Conservation (phyloP, 2,797 vertebrate genomes). For the Esox masquinongy region DNA sequence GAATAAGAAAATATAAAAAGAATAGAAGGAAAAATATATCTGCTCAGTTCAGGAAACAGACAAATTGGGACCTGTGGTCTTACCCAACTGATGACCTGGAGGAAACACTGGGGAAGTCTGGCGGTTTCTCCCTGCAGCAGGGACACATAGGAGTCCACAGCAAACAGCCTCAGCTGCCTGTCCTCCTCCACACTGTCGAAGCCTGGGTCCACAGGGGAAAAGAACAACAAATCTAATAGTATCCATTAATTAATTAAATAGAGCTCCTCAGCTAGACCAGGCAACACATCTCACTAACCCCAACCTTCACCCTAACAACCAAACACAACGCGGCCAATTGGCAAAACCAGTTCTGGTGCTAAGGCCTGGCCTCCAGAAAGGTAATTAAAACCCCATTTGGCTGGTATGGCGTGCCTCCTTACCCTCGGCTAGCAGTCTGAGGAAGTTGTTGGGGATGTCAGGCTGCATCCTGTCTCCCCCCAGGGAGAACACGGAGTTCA, state of each 20-base stretch:
- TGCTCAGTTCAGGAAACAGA: background rate
- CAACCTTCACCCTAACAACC: too few relatives aligned
- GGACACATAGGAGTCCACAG: slow-evolving; percentile 87
- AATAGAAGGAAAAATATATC: background rate
- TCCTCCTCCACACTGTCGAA: slow-evolving; percentile 88
- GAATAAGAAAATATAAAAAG: too few relatives aligned
- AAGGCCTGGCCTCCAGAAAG: too few relatives aligned
- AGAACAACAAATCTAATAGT: background rate
- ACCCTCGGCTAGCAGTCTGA: slow-evolving; percentile 92
- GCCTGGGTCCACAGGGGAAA: slow-evolving; percentile 68
- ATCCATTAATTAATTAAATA: background rate
- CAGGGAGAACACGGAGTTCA: slow-evolving; percentile 91
- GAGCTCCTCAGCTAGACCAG: too few relatives aligned
- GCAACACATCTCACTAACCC: too few relatives aligned
- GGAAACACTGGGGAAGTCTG: slow-evolving; percentile 85
- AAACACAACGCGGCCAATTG: too few relatives aligned
- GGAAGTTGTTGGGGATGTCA: slow-evolving; percentile 91
- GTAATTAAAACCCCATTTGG: too few relatives aligned
- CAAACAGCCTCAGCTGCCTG: slow-evolving; percentile 82
- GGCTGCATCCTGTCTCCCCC: slow-evolving; percentile 90
- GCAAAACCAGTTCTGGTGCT: too few relatives aligned
- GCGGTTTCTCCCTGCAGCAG: slow-evolving; percentile 76
- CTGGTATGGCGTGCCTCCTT: slow-evolving; percentile 29
- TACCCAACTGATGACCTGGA: slow-evolving; percentile 99
- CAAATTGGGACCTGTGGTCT: slow-evolving; percentile 48